Base-by-base conservation (phyloP, 2,888 invertebrate genomes). In the Philopedon plagiatum region DNA sequence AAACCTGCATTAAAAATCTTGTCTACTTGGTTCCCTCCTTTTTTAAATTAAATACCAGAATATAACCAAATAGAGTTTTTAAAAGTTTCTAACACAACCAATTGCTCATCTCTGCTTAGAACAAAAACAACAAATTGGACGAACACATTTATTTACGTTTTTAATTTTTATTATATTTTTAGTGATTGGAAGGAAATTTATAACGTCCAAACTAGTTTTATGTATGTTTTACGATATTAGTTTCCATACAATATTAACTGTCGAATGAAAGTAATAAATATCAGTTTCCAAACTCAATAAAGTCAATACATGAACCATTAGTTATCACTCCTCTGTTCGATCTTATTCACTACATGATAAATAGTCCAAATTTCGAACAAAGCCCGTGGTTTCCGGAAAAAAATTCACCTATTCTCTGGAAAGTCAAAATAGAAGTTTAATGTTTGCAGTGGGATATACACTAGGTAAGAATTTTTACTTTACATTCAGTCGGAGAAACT, bases 381-480 rank as follows among this genome's bases (percentile, higher is more conserved):
- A 44, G 57, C 66, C 46, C 9, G 41, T 46, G 56, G 68, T 63
- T 73, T 73, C 64, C 69, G 73, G 73, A 68, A 64, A 72, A 75
- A 71, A 63, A 68, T 64, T 68, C 73, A 68, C 71, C 68, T 73
- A 63, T 56, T 68, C 49, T 71, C 73, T 49, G 71, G 61, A 66
- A 68, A 68, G 72, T 76, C 76, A 75, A 75, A 76, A 74, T 74
- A 75, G 73, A 64, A 51, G 67, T 72, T 74, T 69, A 72, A 72
- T 75, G 73, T 63, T 62, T 39, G 46, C 60, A 26, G 37, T 19
- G 18, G 15, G 39, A 21, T 39, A 5, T 56, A 13, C 19, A 44
- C 56, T 21, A 62, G 0, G 32, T 44, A 44, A 46, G 44, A 2
- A 3, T 4, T 61, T 32, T 32, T 44, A 2, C 26, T 34, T 54